Conservation (phyloP, 1,140 invertebrate genomes). For the Mercenaria mercenaria region DNA sequence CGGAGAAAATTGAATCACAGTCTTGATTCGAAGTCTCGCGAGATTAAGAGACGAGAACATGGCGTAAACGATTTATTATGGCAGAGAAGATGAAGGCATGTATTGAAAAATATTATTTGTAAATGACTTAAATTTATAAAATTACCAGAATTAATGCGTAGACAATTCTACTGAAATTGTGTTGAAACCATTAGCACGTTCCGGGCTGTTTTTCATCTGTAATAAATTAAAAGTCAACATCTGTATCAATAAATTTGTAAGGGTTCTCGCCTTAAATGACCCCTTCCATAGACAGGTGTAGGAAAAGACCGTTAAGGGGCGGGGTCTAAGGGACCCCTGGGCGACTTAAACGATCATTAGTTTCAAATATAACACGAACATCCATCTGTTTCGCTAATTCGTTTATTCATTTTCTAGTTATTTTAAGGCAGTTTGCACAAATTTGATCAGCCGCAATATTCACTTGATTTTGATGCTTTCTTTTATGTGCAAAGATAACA, state of each 20-base stretch:
- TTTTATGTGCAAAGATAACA: neutral
- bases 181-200: constrained; percentile 23
- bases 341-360: constrained; percentile 56
- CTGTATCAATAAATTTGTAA: neutral
- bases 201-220: neutral
- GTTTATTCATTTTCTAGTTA: constrained; percentile 13
- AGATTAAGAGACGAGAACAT: neutral
- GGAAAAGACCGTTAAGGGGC: constrained; percentile 24
- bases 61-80: constrained; percentile 23
- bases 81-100: neutral
- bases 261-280: constrained; percentile 44
- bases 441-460: constrained; percentile 41
- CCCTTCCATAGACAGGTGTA: constrained; percentile 28
- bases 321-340: constrained; percentile 19
- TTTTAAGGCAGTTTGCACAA: constrained; percentile 13
- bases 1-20: constrained; percentile 39
- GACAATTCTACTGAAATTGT: constrained; percentile 4
- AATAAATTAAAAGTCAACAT: constrained; percentile 12
- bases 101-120: constrained; percentile 26
- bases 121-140: constrained; percentile 54
- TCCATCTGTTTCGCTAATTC: constrained; percentile 60
- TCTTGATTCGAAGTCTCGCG: constrained; percentile 1
- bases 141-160: constrained; percentile 5
- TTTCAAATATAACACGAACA: constrained; percentile 41
- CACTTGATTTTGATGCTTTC: constrained; percentile 34